These are phyloP conservation scores for Aurelia sp. DNA, from an alignment of 30 jellyfish, hydroid and myxozoan genomes.

Conservation along the genomic window DNA sequence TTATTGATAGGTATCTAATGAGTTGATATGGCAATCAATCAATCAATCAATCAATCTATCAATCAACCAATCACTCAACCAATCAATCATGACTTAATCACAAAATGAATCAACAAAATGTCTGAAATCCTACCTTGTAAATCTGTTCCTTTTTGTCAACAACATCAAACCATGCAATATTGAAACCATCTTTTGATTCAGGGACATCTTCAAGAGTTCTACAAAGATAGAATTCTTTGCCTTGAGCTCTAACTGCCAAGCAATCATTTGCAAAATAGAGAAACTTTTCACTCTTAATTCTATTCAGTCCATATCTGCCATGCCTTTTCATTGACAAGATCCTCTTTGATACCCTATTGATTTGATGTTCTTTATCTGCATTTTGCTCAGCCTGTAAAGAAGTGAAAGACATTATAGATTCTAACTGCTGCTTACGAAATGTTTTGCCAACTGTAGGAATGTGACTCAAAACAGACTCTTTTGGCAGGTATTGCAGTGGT, in stretches of 20 bases:
- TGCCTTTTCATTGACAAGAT: conserved; percentile 49
- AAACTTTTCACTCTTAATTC: conserved; percentile 24
- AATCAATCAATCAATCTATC: too few relatives aligned
- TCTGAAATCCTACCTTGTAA: conserved; percentile 24
- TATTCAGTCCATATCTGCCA: conserved; percentile 9
- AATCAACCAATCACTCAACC: too few relatives aligned
- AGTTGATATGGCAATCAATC: too few relatives aligned
- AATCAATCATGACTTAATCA: too few relatives aligned
- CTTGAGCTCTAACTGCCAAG: conserved; percentile 72
- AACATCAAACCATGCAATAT: conserved; percentile 68
- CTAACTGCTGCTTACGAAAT: too few relatives aligned
- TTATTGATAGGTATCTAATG: too few relatives aligned
- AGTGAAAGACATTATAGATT: neutral
- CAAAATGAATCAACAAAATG: too few relatives aligned
- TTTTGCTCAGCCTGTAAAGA: neutral
- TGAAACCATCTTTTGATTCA: conserved; percentile 30
- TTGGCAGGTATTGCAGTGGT: too few relatives aligned
- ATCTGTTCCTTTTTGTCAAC: conserved; percentile 14
- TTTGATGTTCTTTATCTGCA: neutral
- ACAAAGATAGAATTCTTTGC: conserved; percentile 49
- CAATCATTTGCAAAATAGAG: conserved; percentile 64
- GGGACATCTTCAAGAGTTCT: conserved; percentile 78
- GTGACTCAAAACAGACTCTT: too few relatives aligned
- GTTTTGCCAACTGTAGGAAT: too few relatives aligned
- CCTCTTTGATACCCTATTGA: conserved; percentile 13